These are phyloP conservation scores for Bellardia pandia DNA, from an alignment of 2,888 invertebrate genomes.

Conservation along the genomic window DNA sequence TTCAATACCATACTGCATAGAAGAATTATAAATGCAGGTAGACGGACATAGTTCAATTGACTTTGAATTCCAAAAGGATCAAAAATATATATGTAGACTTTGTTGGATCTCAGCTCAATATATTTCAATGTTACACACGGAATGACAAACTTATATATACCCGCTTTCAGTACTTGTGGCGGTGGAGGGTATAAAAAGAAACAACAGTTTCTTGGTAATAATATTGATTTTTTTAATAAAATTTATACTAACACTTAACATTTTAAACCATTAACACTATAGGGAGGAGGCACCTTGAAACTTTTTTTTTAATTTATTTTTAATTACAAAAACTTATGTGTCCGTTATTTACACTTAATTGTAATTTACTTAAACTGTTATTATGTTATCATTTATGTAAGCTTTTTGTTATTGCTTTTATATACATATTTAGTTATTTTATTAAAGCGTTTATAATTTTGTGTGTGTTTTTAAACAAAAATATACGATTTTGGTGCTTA, in stretches of 20 bases:
- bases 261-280: conserved; percentile 41
- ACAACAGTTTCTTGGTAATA: not conserved
- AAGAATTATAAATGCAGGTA: no score
- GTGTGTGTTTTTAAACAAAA: conserved; percentile 43
- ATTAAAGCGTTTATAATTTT: conserved; percentile 14
- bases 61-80: no score
- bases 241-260: conserved; percentile 56
- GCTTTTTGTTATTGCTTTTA: conserved; percentile 18
- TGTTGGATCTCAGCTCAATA: no score
- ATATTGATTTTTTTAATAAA: conserved; percentile 61
- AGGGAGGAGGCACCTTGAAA: conserved; percentile 68
- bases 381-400: not conserved
- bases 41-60: no score
- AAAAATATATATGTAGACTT: no score
- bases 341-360: conserved; percentile 3
- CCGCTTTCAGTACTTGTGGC: not conserved
- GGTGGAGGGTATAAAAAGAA: not conserved
- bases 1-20: no score
- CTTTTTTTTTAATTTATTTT: conserved; percentile 42
- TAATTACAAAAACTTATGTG: conserved; percentile 6
- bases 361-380: conserved; percentile 5
- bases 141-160: no score
- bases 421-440: conserved; percentile 1
- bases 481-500: conserved; percentile 22
- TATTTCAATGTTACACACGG: no score